Base-by-base conservation (phyloP, 2,113 vertebrate genomes). In the Athene noctua region DNA sequence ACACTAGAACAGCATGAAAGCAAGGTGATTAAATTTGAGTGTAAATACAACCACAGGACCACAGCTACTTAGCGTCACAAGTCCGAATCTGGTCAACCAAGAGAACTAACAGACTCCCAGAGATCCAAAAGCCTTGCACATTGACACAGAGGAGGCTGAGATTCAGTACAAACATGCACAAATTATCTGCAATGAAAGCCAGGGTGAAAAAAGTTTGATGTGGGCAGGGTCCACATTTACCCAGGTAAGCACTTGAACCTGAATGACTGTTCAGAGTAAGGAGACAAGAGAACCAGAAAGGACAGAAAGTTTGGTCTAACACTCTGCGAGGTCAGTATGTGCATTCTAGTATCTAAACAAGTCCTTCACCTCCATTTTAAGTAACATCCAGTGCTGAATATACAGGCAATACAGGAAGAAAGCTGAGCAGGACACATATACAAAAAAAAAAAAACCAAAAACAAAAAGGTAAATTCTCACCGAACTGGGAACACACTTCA, bases 401-500 rank as follows among this genome's bases (percentile, higher is more conserved):
- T 4, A 23, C 7, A 46, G n/a, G 12, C n/a, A 49, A 54, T 0
- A 1, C 10, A 58, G 21, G 36, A 40, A 38, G 75, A 72, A 17
- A 13, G 4, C 0, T 36, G 10, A 71, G 49, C 8, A 30, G 59
- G 23, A 46, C 10, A 63, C 9, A 36, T 40, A 27, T 42, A 78
- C 5, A 36, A 55, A 46, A 46, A 46, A 46, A 46, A 46, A 46
- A 46, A 44, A 46, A n/a, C n/a, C n/a, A n/a, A n/a, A 44, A 16
- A 16, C 8, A 44, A 46, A 82, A 57, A 12, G n/a, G 65, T 59
- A 79, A 88, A 70, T 54, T 54, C 58, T n/a, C 57, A 30, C 25
- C 6, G 6, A 57, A 27, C 2, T 0, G 1, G 18, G 29, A 36
- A 19, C n/a, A 52, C 0, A 0, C 38, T 27, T 23, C 25, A 42